Evolutionary conservation across 2,888 invertebrate genomes (phyloP), one percentile per base, ranked within the genome.

Genomic region (Perdita meconis): DNA sequence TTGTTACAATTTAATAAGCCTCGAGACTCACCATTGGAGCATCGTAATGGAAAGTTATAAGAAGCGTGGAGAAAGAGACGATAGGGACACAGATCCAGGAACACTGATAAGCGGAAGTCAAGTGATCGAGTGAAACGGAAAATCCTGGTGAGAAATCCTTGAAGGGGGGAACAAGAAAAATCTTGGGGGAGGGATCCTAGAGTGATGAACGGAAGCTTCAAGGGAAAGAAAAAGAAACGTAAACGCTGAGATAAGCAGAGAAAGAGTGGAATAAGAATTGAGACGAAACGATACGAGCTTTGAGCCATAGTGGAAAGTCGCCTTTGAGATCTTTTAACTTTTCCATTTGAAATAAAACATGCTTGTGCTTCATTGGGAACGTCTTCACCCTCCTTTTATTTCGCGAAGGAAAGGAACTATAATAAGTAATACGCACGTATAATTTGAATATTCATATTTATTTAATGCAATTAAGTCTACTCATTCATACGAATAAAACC

Each of bases 1-100:
- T 90, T 87, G 84, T 87, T 85, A 84, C 84, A 87, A 89, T 90
- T 90, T 87, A 88, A 90, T 89, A 87, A 88, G 83, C 81, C 76
- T 74, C 77, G 78, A 73, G 75, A 86, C 81, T 86, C 71, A 64
- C 51, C 56, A 68, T 75, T 67, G 72, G 47, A 38, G 61, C 57
- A 64, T 60, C 60, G 80, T 83, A 85, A 86, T 84, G 80, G 76
- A 69, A 79, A 83, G 76, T 85, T 80, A 66, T 63, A 69, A 61
- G 73, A 61, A 51, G 55, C 26, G 36, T 24, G 53, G 61, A 24
- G 68, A 12, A 19, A 3, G 26, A 24, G 57, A 19, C 36, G 22
- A 6, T 60, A 50, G 40, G 22, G 16, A 38, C 26, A 26, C 2
- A 34, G 26, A 51, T 57, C 34, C 22, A 38, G 47, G 59, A 26